These are phyloP conservation scores for Podargus strigoides DNA, from an alignment of 2,797 vertebrate species.

Conservation along the genomic window DNA sequence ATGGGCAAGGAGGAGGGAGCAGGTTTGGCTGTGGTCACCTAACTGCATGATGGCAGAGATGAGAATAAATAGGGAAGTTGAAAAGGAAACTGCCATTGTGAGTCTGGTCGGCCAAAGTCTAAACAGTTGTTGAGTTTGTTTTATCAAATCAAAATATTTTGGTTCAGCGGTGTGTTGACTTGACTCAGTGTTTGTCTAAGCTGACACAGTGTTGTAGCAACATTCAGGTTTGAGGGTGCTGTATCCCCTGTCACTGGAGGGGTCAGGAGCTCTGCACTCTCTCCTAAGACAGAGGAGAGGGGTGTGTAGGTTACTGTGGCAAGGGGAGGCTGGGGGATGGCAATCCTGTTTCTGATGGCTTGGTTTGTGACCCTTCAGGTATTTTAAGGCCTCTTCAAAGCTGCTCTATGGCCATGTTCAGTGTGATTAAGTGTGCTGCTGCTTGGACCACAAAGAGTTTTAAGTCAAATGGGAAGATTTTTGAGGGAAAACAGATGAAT, in stretches of 20 bases:
- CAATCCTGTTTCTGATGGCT: not conserved
- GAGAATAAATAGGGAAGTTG: not conserved
- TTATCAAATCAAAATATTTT: slow-evolving; percentile 53
- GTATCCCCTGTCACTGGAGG: not conserved
- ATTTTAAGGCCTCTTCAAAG: not conserved
- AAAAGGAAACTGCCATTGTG: not conserved
- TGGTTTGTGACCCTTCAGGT: not conserved
- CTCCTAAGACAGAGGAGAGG: not conserved
- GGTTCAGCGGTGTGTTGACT: not conserved
- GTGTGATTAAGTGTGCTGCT: not conserved
- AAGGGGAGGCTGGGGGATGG: not conserved
- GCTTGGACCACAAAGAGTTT: not conserved
- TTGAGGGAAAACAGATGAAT: not conserved
- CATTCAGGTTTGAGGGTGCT: not conserved
- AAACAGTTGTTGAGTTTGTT: slow-evolving; percentile 41
- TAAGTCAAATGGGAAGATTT: not conserved
- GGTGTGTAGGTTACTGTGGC: accelerated
- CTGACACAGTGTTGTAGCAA: not conserved
- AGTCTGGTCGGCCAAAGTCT: not conserved
- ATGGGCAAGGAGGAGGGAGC: not conserved
- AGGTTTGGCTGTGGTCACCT: not conserved
- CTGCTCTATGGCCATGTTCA: not conserved
- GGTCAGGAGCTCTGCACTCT: not conserved
- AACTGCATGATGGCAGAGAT: not conserved
- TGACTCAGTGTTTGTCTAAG: not conserved